phyloP scores from a whole-genome alignment of 2,888 invertebrate species.

The Limenitis camilla region DNA sequence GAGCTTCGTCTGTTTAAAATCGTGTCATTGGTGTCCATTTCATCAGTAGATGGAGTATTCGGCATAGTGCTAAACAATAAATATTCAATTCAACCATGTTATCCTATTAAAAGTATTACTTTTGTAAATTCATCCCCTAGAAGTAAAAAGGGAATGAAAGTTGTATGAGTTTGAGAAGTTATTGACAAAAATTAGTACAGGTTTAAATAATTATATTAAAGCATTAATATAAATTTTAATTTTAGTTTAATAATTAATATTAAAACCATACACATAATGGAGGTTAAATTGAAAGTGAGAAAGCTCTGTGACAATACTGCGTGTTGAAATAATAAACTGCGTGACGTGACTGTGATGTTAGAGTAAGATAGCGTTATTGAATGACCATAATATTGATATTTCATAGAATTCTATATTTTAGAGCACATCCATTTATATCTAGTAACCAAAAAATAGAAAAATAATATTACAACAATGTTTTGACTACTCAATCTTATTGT shows the following conservation, averaged over 20 bases:
- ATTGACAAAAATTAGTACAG: not conserved
- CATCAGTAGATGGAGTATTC: conserved; percentile 82
- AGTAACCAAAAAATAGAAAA: not conserved
- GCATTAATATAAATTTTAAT: conserved; percentile 2
- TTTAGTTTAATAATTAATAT: not conserved
- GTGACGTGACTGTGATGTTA: not conserved
- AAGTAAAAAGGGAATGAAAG: no score
- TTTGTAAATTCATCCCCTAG: not conserved
- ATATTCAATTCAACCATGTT: not conserved
- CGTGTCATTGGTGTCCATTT: conserved; percentile 71
- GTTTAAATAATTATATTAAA: not conserved
- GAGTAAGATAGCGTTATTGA: not conserved
- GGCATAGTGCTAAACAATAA: conserved; percentile 74
- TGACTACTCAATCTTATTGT: no score
- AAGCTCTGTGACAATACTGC: conserved; percentile 1
- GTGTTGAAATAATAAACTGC: not conserved
- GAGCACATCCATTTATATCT: not conserved
- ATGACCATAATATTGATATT: not conserved
- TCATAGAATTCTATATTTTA: conserved; percentile 3
- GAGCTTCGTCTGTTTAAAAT: conserved; percentile 82
- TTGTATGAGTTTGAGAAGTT: no score
- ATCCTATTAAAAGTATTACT: not conserved
- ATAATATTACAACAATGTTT: no score
- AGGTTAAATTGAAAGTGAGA: not conserved
- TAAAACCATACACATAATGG: not conserved